Evolutionary conservation across 2,888 invertebrate species (phyloP), one percentile per base, ranked within the genome.

Genomic region (Andrena hattorfiana): DNA sequence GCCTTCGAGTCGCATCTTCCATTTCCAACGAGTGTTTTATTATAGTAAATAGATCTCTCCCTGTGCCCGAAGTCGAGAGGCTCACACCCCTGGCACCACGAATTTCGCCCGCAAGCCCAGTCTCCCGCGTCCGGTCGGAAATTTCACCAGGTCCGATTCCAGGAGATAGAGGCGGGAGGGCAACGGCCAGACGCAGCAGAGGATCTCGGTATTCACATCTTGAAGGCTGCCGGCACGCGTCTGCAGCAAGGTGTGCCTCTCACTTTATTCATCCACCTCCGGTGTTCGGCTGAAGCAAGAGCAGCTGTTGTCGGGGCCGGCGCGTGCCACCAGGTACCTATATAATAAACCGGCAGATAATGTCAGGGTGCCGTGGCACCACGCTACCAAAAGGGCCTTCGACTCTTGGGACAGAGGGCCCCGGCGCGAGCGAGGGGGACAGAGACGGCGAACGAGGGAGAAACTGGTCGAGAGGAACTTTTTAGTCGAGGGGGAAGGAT

Each of bases 281-380:
- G 86, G 87, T 89, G 85, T 84, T 82, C 81, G 84, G 85, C 68
- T 73, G 75, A 80, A 83, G 88, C 42, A 42, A 42, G 88, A 91
- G 92, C 93, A 93, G 94, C 93, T 93, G 93, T 92, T 93, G 89
- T 88, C 90, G 89, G 85, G 85, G 83, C 83, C 85, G 94, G 93
- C 94, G 94, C 94, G 94, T 94, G 94, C 94, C 94, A 94, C 93
- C 92, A 93, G 93, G 93, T 94, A 92, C 90, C 91, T 91, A 90
- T 90, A 91, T 89, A 90, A 92, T 91, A 91, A 91, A 90, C 85
- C 85, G 90, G 90, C 87, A 91, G 93, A 93, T 93, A 93, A 93
- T 93, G 91, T 90, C 91, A 89, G 92, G 93, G 92, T 93, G 90
- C 56, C 89, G 87, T 87, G 82, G 89, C 87, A 84, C 88, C 88